These are phyloP conservation scores for Probosciger aterrimus DNA, from an alignment of 2,113 vertebrate genomes.

Conservation along the genomic window DNA sequence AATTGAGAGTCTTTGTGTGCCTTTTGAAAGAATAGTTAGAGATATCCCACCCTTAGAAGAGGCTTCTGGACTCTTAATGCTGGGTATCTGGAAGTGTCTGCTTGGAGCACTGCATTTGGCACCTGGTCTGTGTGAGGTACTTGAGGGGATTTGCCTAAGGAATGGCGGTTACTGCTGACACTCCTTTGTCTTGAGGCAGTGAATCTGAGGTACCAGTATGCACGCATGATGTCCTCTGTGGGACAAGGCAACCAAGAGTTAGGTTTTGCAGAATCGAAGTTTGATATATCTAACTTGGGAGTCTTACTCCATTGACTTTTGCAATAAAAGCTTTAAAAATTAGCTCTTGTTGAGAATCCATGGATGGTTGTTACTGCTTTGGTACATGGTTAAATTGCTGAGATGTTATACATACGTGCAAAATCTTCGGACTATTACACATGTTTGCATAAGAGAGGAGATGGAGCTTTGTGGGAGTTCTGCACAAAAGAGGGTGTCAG, in stretches of 20 bases:
- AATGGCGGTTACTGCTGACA: not conserved
- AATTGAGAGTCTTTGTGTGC: not conserved
- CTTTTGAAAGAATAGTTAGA: not conserved
- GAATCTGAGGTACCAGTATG: not conserved
- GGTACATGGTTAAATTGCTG: not conserved
- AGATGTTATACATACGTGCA: not conserved
- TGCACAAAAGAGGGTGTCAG: not conserved
- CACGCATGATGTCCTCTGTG: not conserved
- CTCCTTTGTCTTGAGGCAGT: not conserved
- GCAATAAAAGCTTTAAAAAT: not conserved
- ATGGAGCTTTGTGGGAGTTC: not conserved
- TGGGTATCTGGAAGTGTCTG: not conserved
- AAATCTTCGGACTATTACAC: not conserved
- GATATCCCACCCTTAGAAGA: not conserved
- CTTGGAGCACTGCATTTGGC: not conserved
- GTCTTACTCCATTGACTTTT: not conserved
- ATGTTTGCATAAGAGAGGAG: not conserved
- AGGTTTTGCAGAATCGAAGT: not conserved
- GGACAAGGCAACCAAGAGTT: not conserved
- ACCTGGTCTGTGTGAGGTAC: not conserved
- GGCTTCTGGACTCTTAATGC: not conserved
- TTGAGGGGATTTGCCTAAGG: not conserved
- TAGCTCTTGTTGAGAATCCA: not conserved
- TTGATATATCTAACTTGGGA: not conserved
- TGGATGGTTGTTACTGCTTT: not conserved